phyloP scores from a whole-genome alignment of 2,113 vertebrate species.

The Cephalophus harveyi region DNA sequence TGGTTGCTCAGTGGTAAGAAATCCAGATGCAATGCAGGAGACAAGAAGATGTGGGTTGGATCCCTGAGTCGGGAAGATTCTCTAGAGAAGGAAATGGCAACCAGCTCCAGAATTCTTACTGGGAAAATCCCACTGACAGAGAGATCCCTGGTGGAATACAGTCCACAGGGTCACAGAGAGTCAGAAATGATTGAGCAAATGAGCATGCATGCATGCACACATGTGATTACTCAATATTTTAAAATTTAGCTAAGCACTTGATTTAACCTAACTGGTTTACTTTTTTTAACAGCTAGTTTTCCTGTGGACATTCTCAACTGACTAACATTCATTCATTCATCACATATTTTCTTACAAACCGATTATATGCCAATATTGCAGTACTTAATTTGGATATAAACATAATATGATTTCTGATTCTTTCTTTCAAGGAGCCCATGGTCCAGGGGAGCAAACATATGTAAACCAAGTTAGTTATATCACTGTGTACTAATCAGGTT shows the following conservation, averaged over 20 bases:
- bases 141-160: not conserved
- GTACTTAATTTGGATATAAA: not conserved
- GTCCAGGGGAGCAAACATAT: not conserved
- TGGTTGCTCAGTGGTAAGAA: not conserved
- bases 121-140: not conserved
- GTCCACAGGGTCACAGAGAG: not conserved
- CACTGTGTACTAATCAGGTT: not conserved
- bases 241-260: not conserved
- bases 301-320: not conserved
- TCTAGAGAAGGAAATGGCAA: not conserved
- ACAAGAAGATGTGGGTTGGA: not conserved
- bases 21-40: not conserved
- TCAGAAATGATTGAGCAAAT: not conserved
- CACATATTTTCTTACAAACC: not conserved
- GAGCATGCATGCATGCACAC: not conserved
- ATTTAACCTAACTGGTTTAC: not conserved
- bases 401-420: not conserved
- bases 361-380: not conserved
- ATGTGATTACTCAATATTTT: not conserved
- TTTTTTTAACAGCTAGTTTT: not conserved
- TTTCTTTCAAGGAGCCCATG: not conserved
- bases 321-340: not conserved
- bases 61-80: not conserved
- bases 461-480: not conserved
- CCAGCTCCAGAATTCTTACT: not conserved